phyloP scores from a whole-genome alignment of 2,888 invertebrate species.

The Ceratothoa steindachneri region DNA sequence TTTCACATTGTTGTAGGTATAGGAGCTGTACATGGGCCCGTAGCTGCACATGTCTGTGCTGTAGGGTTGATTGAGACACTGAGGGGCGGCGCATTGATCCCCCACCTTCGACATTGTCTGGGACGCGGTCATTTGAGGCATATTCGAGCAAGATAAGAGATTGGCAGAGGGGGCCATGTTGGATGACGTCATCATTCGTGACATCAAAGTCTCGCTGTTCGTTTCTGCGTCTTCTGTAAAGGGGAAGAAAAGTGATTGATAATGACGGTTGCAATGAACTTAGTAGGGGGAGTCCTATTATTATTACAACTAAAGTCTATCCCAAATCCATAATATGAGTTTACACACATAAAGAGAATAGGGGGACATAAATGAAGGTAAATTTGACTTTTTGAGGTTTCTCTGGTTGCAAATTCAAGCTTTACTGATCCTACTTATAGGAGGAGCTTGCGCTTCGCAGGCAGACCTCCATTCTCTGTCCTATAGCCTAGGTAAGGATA shows the following conservation, averaged over 20 bases:
- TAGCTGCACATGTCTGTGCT: neutral
- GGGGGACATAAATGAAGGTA: no score
- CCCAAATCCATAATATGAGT: no score
- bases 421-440: no score
- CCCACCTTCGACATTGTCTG: neutral
- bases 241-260: neutral
- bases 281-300: no score
- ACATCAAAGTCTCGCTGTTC: neutral
- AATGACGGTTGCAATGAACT: neutral
- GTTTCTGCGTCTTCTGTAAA: neutral
- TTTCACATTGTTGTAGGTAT: neutral
- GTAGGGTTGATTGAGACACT: neutral
- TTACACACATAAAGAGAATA: no score
- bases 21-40: neutral
- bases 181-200: neutral
- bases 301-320: no score
- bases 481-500: no score
- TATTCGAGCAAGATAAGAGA: neutral
- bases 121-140: neutral
- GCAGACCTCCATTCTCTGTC: no score
- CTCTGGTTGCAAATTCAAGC: no score
- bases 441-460: no score
- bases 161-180: neutral
- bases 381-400: no score
- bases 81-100: neutral